These are phyloP conservation scores for Aleiodes sp. DNA, from an alignment of 1,140 invertebrate genomes.

Conservation along the genomic window DNA sequence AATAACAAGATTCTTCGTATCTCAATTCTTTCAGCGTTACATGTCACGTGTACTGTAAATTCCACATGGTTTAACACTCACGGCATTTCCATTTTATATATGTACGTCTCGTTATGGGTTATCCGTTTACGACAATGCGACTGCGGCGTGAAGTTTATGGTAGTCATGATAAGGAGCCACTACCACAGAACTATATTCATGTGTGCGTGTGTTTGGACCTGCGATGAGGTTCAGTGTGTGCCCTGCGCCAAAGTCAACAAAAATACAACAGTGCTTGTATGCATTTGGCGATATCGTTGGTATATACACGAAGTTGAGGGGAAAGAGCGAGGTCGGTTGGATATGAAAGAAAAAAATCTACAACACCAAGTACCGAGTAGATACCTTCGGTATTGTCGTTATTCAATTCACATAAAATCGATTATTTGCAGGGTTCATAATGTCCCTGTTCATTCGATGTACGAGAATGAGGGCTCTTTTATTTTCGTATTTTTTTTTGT, in stretches of 20 bases:
- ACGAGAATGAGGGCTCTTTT: too few relatives aligned
- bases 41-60: constrained; percentile 15
- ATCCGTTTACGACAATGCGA: constrained; percentile 38
- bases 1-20: constrained; percentile 25
- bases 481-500: too few relatives aligned
- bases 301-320: constrained; percentile 10
- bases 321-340: constrained; percentile 23
- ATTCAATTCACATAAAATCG: too few relatives aligned
- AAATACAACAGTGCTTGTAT: constrained; percentile 11
- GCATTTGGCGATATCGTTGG: constrained; percentile 23
- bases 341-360: neutral
- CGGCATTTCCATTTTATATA: constrained; percentile 30
- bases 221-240: constrained; percentile 1
- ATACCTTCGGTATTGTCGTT: too few relatives aligned
- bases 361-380: too few relatives aligned
- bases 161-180: constrained; percentile 25
- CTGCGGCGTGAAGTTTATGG: constrained; percentile 25
- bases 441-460: too few relatives aligned
- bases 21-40: constrained; percentile 1
- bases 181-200: neutral
- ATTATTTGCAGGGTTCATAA: too few relatives aligned
- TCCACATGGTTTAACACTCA: constrained; percentile 15
- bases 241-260: constrained; percentile 10
- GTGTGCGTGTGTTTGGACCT: neutral
- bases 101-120: constrained; percentile 33